Base-by-base conservation (phyloP, 2,797 vertebrate genomes). In the Propithecus perrieri region DNA sequence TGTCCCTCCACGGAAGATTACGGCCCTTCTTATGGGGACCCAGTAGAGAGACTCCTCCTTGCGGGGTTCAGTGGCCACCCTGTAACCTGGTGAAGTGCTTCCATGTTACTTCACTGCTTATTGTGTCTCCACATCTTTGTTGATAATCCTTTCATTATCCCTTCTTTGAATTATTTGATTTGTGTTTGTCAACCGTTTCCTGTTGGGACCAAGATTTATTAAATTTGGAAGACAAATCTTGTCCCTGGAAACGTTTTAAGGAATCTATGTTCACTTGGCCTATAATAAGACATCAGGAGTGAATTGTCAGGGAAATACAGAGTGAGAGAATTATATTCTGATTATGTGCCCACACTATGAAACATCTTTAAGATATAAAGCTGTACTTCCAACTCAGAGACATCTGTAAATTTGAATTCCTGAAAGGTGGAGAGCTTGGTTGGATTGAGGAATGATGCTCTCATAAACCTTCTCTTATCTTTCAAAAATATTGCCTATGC, bases 171-270 rank as follows among this genome's bases (percentile, higher is more conserved):
- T 38, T 72, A 81, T 55, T 11, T 6, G 86, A n/a, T 69, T 80
- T 75, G 18, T 71, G 53, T 81, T 89, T 94, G 57, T 94, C 24
- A 72, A 85, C 46, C 61, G 43, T 67, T 92, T 95, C 67, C 33
- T 81, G 1, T 57, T 89, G 87, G 55, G 57, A 91, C 26, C 46
- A 20, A 50, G 7, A 53, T 10, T 71, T 53, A 74, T 88, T 92
- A 93, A 71, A 85, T 88, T 78, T 81, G 76, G 74, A 84, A 96
- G 72, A 81, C 13, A 85, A 67, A 85, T 81, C 22, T 96, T 95
- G 59, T 94, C 72, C 26, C 38, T 63, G 48, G 7, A 78, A 11
- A 0, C 30, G 92, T 38, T 78, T 80, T 85, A 81, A 87, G 76
- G 48, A 57, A 69, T 53, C 26, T 17, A 0, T 28, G 41, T 57